Percentiles rank a stretch among this genome's conserved stretches.
Evolutionary conservation across 2,113 vertebrate species (phyloP).

Genomic region (Nipponia nippon): DNA sequence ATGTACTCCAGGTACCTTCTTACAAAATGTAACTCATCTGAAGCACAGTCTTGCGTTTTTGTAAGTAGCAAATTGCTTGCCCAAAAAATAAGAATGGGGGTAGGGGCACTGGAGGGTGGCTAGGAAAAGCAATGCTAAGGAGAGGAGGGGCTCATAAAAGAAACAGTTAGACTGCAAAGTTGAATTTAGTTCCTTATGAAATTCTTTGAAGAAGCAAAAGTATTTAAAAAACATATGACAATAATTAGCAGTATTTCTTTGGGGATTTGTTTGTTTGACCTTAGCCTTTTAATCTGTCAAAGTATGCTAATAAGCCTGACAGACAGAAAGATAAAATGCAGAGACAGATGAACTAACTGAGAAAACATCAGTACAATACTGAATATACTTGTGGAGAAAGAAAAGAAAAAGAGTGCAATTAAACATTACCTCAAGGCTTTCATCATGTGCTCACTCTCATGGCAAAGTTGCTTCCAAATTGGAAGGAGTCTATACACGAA

Average conservation of each 20-base stretch:
- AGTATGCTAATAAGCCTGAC: constrained; percentile 74
- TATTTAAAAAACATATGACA: constrained; percentile 77
- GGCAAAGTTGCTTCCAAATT: constrained; percentile 19
- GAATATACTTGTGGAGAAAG: constrained; percentile 25
- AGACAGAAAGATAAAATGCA: constrained; percentile 72
- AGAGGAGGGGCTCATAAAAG: constrained; percentile 32
- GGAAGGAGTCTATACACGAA: neutral
- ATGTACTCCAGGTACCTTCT: neutral
- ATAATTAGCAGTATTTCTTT: constrained; percentile 77
- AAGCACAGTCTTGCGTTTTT: neutral
- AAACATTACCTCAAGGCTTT: constrained; percentile 43
- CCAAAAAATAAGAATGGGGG: neutral
- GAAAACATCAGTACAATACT: constrained; percentile 59
- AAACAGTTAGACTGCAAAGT: constrained; percentile 60
- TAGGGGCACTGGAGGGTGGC: neutral
- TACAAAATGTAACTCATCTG: neutral
- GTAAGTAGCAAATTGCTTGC: neutral
- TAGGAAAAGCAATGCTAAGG: neutral
- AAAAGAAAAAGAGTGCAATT: neutral
- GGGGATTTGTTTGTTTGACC: constrained; percentile 78
- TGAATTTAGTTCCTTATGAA: constrained; percentile 68
- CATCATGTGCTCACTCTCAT: neutral
- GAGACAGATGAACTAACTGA: constrained; percentile 46
- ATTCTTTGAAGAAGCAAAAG: constrained; percentile 74
- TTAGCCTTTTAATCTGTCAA: constrained; percentile 80